Evolutionary conservation across 2,888 invertebrate genomes (phyloP).

Genomic region (Dastarcus helophoroides): DNA sequence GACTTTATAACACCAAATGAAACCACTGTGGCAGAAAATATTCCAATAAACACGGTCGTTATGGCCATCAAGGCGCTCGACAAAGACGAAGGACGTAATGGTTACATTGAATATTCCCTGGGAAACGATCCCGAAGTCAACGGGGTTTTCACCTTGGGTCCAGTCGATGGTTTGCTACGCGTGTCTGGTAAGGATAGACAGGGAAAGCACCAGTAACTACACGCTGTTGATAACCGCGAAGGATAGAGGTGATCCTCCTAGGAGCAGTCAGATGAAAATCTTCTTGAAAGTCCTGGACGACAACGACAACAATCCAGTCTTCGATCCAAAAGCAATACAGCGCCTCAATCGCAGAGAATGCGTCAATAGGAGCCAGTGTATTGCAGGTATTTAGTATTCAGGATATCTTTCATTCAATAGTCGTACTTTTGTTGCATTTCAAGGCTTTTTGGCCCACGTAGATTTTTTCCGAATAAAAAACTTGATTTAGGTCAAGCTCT

Average conservation of each 20-base stretch:
- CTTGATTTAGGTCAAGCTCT: too few species aligned
- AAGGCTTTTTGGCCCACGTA: too few species aligned
- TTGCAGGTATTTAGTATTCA: conserved; percentile 55
- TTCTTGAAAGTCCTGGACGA: conserved; percentile 70
- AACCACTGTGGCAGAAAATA: conserved; percentile 74
- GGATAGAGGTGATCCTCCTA: conserved; percentile 78
- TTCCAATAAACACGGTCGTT: conserved; percentile 73
- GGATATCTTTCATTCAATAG: too few species aligned
- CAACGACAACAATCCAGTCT: conserved; percentile 83
- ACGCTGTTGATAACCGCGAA: conserved; percentile 67
- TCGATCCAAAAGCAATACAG: conserved; percentile 84
- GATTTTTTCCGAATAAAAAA: too few species aligned
- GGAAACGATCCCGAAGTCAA: conserved; percentile 49
- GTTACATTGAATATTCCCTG: conserved; percentile 73
- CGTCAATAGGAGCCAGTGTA: conserved; percentile 85
- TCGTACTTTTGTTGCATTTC: not conserved
- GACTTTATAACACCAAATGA: conserved; percentile 71
- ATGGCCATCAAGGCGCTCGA: conserved; percentile 84
- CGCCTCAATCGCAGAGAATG: conserved; percentile 83
- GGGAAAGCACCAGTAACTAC: conserved; percentile 68
- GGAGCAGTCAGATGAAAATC: conserved; percentile 56
- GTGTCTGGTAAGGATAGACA: conserved; percentile 78
- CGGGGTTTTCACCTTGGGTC: conserved; percentile 67
- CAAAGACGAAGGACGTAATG: conserved; percentile 83
- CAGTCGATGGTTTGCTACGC: conserved; percentile 76